phyloP scores from a whole-genome alignment of 1,140 invertebrate genomes.

The Thaumetopoea pityocampa region DNA sequence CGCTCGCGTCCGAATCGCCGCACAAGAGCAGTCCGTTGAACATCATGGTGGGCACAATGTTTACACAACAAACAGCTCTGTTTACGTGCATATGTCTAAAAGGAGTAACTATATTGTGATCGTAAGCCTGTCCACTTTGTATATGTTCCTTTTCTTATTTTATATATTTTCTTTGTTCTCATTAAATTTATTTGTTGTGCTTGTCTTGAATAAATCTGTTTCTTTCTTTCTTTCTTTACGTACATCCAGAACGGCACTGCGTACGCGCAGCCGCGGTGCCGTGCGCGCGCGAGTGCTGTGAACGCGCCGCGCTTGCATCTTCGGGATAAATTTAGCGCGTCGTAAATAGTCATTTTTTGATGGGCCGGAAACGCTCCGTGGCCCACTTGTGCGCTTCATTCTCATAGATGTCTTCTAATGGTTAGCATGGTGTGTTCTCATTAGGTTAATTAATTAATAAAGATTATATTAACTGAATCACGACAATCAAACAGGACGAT shows the following conservation, averaged over 20 bases:
- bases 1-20: conserved; percentile 55
- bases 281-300: conserved; percentile 11
- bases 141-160: too few relatives aligned
- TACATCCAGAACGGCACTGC: conserved; percentile 3
- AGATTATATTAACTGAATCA: not conserved
- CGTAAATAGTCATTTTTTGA: conserved; percentile 19
- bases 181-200: too few relatives aligned
- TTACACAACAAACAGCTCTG: conserved; percentile 3
- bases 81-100: conserved; percentile 1
- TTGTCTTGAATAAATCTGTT: too few relatives aligned
- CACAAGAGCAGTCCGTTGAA: conserved; percentile 58
- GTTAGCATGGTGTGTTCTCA: conserved; percentile 3
- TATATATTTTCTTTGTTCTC: too few relatives aligned
- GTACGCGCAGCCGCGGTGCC: conserved; percentile 1
- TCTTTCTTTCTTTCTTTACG: conserved; percentile 1
- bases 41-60: conserved; percentile 53
- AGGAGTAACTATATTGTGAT: not conserved
- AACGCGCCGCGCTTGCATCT: too few relatives aligned
- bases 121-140: too few relatives aligned
- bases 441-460: not conserved
- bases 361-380: conserved; percentile 11
- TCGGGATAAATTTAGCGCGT: conserved; percentile 16
- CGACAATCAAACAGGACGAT: too few relatives aligned
- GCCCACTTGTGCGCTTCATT: conserved; percentile 18
- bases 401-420: not conserved